Evolutionary conservation across 2,113 vertebrate genomes (phyloP), one percentile per base, ranked within the genome.

Genomic region (Zosterops lateralis): DNA sequence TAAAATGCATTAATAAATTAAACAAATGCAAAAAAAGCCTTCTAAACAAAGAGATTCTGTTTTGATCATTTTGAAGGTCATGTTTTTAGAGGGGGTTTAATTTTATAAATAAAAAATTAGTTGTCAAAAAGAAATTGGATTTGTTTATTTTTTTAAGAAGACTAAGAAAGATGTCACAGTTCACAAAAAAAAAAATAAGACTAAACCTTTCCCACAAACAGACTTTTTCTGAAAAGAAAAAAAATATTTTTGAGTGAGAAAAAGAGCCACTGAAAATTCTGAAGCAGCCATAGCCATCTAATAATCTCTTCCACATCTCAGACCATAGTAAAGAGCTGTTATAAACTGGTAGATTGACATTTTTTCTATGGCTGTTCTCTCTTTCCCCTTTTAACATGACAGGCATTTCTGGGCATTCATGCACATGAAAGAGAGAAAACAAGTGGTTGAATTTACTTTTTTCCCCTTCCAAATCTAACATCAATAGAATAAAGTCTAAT

Each of bases 121-220:
- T 51, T 60, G n/a, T 36, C 29, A 64, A 50, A 84, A 87, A 78
- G 2, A 85, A 91, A 40, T 13, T 60, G 22, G 5, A 31, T 81
- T 87, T 78, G 24, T 34, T 84, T 66, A 6, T 26, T 93, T 91
- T 91, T 75, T 87, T 65, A 40, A 65, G 31, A 45, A 87, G 31
- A 10, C 34, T 66, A 48, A 62, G 26, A 40, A 68, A 32, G 10
- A 31, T 78, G 36, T 72, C 57, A 47, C 83, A 51, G 86, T 60
- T 88, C 48, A 51, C 12, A 10, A 12, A 38, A 38, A 34, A 21
- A 16, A 36, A 54, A 84, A 32, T 51, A 6, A 67, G 34, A 65
- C 17, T 58, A 71, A 90, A 21, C 14, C 36, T 67, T 87, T 65
- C 40, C 25, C n/a, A 64, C 6, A 34, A 64, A 44, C 4, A 79